Percentiles rank a stretch among this genome's conserved stretches.
These are phyloP conservation scores for Actinia equina DNA, from an alignment of 64 coral and sea anemone genomes.

Conservation along the genomic window DNA sequence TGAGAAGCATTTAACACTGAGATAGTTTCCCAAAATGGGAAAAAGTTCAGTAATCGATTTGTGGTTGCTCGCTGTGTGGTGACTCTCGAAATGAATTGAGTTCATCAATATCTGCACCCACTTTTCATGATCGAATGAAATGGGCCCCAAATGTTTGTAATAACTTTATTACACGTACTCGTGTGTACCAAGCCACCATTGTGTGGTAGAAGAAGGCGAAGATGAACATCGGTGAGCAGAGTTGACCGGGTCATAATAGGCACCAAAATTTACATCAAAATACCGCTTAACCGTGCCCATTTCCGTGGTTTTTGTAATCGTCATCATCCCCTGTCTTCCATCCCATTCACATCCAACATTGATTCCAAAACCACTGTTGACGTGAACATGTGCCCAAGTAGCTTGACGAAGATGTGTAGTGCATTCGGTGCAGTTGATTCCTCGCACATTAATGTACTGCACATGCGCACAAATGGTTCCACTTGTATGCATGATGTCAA, in stretches of 20 bases:
- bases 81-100: too few relatives aligned
- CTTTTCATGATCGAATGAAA: not conserved
- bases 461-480: not conserved
- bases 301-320: not conserved
- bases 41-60: too few relatives aligned
- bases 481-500: not conserved
- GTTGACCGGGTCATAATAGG: not conserved
- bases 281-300: not conserved
- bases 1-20: too few relatives aligned
- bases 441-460: not conserved
- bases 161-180: not conserved
- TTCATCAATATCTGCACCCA: too few relatives aligned
- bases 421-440: not conserved
- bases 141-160: not conserved
- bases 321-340: not conserved
- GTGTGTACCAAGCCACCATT: slow-evolving; percentile 12
- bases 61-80: too few relatives aligned
- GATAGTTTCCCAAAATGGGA: too few relatives aligned
- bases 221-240: not conserved
- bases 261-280: not conserved
- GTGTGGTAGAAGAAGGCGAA: slow-evolving; percentile 6
- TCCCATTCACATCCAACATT: not conserved
- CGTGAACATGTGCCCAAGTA: not conserved
- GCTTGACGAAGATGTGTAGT: not conserved
- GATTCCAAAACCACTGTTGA: not conserved